Evolutionary conservation across 1,140 invertebrate species (phyloP).

Genomic region (Panulirus ornatus): DNA sequence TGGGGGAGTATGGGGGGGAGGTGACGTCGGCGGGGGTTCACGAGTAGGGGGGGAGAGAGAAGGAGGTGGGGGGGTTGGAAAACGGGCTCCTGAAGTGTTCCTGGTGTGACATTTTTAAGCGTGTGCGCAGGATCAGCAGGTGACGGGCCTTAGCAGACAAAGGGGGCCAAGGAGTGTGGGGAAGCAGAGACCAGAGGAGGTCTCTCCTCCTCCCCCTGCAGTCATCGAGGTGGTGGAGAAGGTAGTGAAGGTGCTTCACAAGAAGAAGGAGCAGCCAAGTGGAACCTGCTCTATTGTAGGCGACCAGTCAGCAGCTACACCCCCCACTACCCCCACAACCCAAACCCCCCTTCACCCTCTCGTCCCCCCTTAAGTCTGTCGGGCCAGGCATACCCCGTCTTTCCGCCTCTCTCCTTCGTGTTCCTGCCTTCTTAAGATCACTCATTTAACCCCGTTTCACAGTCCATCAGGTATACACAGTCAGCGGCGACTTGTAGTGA

Average conservation of each 20-base stretch:
- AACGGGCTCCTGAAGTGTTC: constrained; percentile 18
- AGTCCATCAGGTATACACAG: not conserved
- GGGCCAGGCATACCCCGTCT: constrained; percentile 28
- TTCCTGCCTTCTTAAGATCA: constrained; percentile 43
- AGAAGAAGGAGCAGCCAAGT: constrained; percentile 42
- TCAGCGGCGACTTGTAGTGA: constrained; percentile 1
- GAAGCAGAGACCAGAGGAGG: constrained; percentile 12
- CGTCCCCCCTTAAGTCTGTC: constrained; percentile 39
- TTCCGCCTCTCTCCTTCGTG: constrained; percentile 41
- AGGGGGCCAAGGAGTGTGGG: constrained; percentile 26
- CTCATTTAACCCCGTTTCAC: not conserved
- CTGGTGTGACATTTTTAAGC: constrained; percentile 68
- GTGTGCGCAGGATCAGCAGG: constrained; percentile 51
- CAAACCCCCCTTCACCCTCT: not conserved
- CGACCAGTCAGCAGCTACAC: constrained; percentile 30
- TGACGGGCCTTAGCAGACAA: constrained; percentile 44
- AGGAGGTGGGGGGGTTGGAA: not conserved
- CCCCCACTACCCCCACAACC: constrained; percentile 11
- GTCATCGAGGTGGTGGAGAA: constrained; percentile 16
- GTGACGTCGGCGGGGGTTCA: not conserved
- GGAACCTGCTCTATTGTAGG: constrained; percentile 49
- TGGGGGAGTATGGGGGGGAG: constrained; percentile 14
- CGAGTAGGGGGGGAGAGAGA: not conserved
- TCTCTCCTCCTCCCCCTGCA: not conserved
- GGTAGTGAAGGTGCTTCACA: constrained; percentile 4